phyloP scores from a whole-genome alignment of 2,888 invertebrate species.

The Drosophila pseudotalamancana region DNA sequence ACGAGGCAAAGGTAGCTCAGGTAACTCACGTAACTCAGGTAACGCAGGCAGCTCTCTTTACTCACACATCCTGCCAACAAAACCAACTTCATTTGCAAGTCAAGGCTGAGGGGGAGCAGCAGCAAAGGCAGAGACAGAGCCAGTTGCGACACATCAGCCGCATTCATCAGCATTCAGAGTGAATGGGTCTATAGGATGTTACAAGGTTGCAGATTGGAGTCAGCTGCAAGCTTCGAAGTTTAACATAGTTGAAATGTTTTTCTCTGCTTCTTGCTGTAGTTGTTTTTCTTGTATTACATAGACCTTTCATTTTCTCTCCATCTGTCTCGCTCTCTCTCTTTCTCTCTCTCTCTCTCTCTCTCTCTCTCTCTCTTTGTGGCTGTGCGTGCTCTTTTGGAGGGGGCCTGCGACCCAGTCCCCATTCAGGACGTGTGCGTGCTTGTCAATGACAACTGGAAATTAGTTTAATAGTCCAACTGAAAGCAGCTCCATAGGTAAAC shows the following conservation, averaged over 20 bases:
- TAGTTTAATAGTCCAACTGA: slow-evolving; percentile 76
- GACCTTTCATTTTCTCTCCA: no score
- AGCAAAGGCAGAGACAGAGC: background rate
- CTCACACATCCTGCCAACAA: slow-evolving; percentile 57
- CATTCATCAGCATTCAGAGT: slow-evolving; percentile 58
- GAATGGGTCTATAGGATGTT: slow-evolving; percentile 54
- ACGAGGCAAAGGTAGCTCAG: slow-evolving; percentile 52
- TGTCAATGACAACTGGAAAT: slow-evolving; percentile 77
- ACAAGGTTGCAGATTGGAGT: slow-evolving; percentile 11
- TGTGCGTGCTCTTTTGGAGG: slow-evolving; percentile 37
- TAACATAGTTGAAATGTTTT: slow-evolving; percentile 56
- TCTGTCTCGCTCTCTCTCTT: no score
- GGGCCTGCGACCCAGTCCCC: background rate
- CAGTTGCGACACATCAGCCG: slow-evolving; percentile 44
- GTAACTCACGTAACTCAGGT: slow-evolving; percentile 12
- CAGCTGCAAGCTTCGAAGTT: slow-evolving; percentile 42
- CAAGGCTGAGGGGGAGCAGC: slow-evolving; percentile 1
- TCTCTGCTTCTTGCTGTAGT: slow-evolving; percentile 1
- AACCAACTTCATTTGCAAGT: slow-evolving; percentile 75
- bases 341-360: background rate
- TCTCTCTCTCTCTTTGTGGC: slow-evolving; percentile 2
- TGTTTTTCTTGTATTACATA: slow-evolving; percentile 29
- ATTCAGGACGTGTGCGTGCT: slow-evolving; percentile 62
- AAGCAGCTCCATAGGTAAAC: slow-evolving; percentile 55
- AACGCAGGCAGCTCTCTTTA: background rate